Conservation (phyloP, 2,888 invertebrate species). For the Mimachlamys varia region DNA sequence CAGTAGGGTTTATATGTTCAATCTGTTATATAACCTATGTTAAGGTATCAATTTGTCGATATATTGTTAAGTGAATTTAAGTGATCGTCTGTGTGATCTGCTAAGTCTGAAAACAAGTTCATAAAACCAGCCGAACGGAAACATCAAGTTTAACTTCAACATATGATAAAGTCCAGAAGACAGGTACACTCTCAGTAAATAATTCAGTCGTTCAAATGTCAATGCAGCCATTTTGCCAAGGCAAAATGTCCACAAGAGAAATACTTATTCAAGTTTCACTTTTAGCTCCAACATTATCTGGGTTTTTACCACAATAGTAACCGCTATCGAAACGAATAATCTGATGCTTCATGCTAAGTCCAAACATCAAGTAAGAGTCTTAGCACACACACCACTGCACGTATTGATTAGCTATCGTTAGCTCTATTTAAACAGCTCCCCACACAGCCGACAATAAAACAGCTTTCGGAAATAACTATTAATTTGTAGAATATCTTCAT, state of each 20-base stretch:
- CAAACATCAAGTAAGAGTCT: neutral
- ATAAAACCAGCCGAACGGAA: no score
- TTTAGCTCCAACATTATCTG: neutral
- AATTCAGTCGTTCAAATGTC: no score
- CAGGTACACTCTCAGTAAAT: no score
- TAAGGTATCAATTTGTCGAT: no score
- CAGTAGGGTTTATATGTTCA: no score
- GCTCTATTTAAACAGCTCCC: constrained; percentile 6
- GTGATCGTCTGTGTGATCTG: no score
- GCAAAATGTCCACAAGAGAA: neutral
- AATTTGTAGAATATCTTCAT: constrained; percentile 14
- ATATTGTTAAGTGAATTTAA: no score
- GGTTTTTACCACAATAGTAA: neutral
- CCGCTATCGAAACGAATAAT: neutral
- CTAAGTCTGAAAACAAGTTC: no score
- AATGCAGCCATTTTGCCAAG: no score
- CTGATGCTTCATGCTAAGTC: neutral
- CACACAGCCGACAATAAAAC: neutral
- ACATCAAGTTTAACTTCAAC: no score
- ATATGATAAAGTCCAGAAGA: no score
- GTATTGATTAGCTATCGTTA: constrained; percentile 9
- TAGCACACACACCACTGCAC: neutral
- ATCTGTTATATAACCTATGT: no score
- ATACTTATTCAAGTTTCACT: neutral
- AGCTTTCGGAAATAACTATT: constrained; percentile 21